These are phyloP conservation scores for Laticauda colubrina DNA, from an alignment of 2,113 vertebrate genomes.

Conservation along the genomic window DNA sequence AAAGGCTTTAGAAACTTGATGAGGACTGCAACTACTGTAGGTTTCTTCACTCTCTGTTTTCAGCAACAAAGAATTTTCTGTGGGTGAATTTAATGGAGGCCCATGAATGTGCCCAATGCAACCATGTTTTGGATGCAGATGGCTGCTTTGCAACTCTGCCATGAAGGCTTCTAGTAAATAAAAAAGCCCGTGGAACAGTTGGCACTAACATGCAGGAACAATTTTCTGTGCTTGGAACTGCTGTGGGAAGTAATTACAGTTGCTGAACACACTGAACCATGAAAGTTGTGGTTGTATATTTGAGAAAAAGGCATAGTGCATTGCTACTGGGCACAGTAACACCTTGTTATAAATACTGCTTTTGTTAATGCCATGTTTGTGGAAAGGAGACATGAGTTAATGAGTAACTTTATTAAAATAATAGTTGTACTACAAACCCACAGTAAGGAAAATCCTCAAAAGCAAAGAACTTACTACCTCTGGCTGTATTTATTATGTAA, in stretches of 20 bases:
- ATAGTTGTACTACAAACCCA: slow-evolving; percentile 46
- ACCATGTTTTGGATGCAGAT: slow-evolving; percentile 1
- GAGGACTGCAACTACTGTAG: not conserved
- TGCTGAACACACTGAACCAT: slow-evolving; percentile 35
- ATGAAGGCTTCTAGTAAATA: slow-evolving; percentile 28
- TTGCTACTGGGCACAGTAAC: slow-evolving; percentile 35
- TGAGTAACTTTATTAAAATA: slow-evolving; percentile 50
- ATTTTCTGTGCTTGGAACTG: slow-evolving; percentile 60
- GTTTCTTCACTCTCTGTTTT: not conserved
- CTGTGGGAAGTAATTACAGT: slow-evolving; percentile 54
- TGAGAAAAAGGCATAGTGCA: slow-evolving; percentile 42
- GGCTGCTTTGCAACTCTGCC: slow-evolving; percentile 18
- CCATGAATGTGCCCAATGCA: not conserved
- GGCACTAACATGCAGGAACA: slow-evolving; percentile 68
- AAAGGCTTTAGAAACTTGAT: not conserved
- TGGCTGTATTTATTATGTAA: slow-evolving; percentile 36
- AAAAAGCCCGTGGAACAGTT: slow-evolving; percentile 48
- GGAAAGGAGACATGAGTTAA: slow-evolving; percentile 31
- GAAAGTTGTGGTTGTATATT: slow-evolving; percentile 42
- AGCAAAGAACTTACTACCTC: slow-evolving; percentile 40
- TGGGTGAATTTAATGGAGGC: not conserved
- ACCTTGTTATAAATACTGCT: slow-evolving; percentile 52
- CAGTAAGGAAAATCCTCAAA: slow-evolving; percentile 46
- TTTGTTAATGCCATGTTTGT: slow-evolving; percentile 36
- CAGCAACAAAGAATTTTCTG: slow-evolving; percentile 16